Evolutionary conservation across 2,113 vertebrate genomes (phyloP).

Genomic region (Ellobius talpinus): DNA sequence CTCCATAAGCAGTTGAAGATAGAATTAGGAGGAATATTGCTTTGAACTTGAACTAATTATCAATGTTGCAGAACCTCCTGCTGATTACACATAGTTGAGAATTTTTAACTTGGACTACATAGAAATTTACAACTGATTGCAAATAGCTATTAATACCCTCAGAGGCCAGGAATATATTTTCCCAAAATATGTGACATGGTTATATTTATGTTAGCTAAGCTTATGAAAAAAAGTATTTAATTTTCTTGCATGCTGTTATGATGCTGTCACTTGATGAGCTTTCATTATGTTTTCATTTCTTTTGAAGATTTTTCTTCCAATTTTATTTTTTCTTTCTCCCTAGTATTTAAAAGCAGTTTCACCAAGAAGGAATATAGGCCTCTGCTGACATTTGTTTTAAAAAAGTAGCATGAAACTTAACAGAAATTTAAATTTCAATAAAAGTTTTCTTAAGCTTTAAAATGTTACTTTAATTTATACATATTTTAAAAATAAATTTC

Average conservation of each 20-base stretch:
- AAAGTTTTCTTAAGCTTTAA: neutral
- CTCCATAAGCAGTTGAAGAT: slow-evolving; percentile 38
- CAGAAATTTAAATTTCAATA: slow-evolving; percentile 26
- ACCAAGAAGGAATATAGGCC: neutral
- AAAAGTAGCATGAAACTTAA: slow-evolving; percentile 14
- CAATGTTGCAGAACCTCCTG: slow-evolving; percentile 63
- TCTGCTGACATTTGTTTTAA: neutral
- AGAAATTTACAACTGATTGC: slow-evolving; percentile 16
- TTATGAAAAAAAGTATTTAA: neutral
- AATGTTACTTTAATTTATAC: neutral
- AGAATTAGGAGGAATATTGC: slow-evolving; percentile 22
- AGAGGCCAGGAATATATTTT: slow-evolving; percentile 36
- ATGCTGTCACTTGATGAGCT: neutral
- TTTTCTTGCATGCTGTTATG: neutral
- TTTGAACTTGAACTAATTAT: slow-evolving; percentile 72
- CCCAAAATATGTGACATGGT: slow-evolving; percentile 25
- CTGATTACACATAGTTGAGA: slow-evolving; percentile 57
- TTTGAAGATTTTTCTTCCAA: slow-evolving; percentile 23
- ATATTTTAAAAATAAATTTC: neutral
- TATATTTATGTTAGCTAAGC: slow-evolving; percentile 25
- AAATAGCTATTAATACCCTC: slow-evolving; percentile 40
- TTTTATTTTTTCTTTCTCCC: neutral
- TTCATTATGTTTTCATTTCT: neutral
- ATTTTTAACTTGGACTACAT: slow-evolving; percentile 38
- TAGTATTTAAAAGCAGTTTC: neutral